Base-by-base conservation (phyloP, 2,113 vertebrate genomes). In the Okapia johnstoni region DNA sequence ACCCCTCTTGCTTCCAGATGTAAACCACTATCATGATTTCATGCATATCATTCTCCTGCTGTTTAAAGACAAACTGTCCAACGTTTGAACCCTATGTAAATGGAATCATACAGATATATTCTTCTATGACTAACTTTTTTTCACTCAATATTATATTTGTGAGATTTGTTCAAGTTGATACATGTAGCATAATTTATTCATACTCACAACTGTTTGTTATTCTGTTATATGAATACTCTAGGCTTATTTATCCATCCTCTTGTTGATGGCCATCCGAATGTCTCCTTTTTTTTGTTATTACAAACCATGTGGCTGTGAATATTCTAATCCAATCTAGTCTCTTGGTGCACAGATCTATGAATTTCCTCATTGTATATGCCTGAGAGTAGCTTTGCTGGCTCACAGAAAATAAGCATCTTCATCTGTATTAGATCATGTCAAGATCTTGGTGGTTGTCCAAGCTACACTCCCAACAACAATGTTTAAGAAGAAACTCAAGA, bases 91-190 rank as follows among this genome's bases (percentile, higher is more conserved):
- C 70, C 28, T 70, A 25, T 55, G 52, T 90, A 70, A 86, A 17
- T 94, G 43, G 25, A 86, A 90, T 93, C 70, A 26, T 76, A 43
- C 36, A 76, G 23, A 76, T 76, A 61, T 28, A 61, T 61, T 61
- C 60, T 76, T 90, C 90, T 48, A 58, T 77, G 54, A 50, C 48
- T 88, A 70, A 14, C 11, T 85, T 93, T 94, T 43, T 43, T 66
- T 77, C 17, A 89, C 30, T 58, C 48, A 95, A 30, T 79, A 57
- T 96, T 87, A 23, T 94, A n/a, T 95, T 84, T 93, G 16, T 90
- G 77, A 96, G 52, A 80, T 57, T 94, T 94, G 16, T 60, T 28
- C 28, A 90, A 73, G 36, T 88, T 30, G 23, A 93, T 52, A 84
- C 33, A 14, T 25, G 16, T 76, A 40, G 83, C 26, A 57, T n/a